Conservation (phyloP, 2,888 invertebrate genomes). For the Cheilosia soror region DNA sequence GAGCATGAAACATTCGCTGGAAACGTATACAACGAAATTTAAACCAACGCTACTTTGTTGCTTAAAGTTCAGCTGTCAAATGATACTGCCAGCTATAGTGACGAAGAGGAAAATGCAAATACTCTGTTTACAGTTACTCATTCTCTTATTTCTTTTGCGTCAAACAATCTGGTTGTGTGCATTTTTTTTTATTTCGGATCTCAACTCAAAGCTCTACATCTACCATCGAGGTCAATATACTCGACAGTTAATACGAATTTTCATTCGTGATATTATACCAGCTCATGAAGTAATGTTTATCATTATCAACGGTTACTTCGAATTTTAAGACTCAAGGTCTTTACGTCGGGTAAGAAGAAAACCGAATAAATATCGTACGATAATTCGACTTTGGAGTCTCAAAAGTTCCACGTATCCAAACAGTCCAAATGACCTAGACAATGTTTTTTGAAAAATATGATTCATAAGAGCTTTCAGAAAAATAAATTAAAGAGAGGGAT, state of each 20-base stretch:
- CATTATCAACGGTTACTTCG: background rate
- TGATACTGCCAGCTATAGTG: background rate
- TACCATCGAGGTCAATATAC: constrained; percentile 41
- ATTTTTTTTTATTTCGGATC: background rate
- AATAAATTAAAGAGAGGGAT: background rate
- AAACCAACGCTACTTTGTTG: too few species aligned
- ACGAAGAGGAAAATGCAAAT: background rate
- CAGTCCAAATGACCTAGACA: constrained; percentile 58
- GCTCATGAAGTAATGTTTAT: constrained; percentile 8
- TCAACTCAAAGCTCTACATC: constrained; percentile 15
- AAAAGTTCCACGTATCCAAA: constrained; percentile 14
- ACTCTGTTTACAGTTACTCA: constrained; percentile 11
- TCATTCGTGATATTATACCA: background rate
- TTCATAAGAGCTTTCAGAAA: constrained; percentile 31
- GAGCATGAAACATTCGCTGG: too few species aligned
- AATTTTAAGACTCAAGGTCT: constrained; percentile 46
- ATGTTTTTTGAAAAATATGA: background rate
- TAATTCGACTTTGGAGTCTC: constrained; percentile 3
- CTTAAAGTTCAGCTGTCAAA: constrained; percentile 1
- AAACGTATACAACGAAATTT: too few species aligned
- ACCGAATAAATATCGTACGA: constrained; percentile 21
- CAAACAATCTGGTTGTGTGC: constrained; percentile 6
- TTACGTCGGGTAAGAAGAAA: background rate
- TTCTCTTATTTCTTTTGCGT: background rate
- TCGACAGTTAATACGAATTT: background rate